These are phyloP conservation scores for Pediacus dermestoides DNA, from an alignment of 2,888 invertebrate species.

Conservation along the genomic window DNA sequence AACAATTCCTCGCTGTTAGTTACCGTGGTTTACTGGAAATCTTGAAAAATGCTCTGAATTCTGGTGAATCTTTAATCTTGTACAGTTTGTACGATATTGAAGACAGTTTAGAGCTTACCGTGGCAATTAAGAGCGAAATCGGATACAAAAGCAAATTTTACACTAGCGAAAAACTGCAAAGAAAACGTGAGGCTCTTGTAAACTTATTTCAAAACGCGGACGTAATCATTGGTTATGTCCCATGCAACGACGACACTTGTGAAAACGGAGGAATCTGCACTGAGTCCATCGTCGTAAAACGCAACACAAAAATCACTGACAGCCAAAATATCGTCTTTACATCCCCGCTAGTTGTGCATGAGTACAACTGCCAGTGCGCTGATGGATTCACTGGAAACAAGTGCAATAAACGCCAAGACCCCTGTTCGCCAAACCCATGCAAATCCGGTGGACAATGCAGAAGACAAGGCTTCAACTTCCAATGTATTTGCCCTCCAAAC, in stretches of 20 bases:
- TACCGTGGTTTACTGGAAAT: slow-evolving; percentile 72
- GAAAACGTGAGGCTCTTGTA: slow-evolving; percentile 62
- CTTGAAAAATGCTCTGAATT: slow-evolving; percentile 63
- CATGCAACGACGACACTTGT: slow-evolving; percentile 70
- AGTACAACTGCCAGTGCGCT: slow-evolving; percentile 75
- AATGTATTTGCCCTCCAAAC: slow-evolving; percentile 74
- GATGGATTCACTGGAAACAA: slow-evolving; percentile 79
- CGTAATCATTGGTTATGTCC: slow-evolving; percentile 70
- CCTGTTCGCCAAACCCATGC: slow-evolving; percentile 88
- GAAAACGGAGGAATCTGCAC: slow-evolving; percentile 77
- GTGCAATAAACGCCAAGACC: slow-evolving; percentile 85
- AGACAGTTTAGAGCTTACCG: slow-evolving; percentile 65
- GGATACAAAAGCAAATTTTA: slow-evolving; percentile 64
- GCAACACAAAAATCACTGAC: slow-evolving; percentile 71
- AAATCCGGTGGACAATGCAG: slow-evolving; percentile 79
- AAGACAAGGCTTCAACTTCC: slow-evolving; percentile 78
- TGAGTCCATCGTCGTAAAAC: slow-evolving; percentile 65
- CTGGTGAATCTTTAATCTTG: slow-evolving; percentile 62
- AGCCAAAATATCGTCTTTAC: slow-evolving; percentile 79
- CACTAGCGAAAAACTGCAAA: slow-evolving; percentile 61
- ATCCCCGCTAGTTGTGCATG: slow-evolving; percentile 74
- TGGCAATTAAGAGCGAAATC: slow-evolving; percentile 61
- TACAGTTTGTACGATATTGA: slow-evolving; percentile 72
- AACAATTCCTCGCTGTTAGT: slow-evolving; percentile 70
- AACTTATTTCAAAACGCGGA: slow-evolving; percentile 60